Base-by-base conservation (phyloP, 1,140 invertebrate species). In the Papilio xuthus region DNA sequence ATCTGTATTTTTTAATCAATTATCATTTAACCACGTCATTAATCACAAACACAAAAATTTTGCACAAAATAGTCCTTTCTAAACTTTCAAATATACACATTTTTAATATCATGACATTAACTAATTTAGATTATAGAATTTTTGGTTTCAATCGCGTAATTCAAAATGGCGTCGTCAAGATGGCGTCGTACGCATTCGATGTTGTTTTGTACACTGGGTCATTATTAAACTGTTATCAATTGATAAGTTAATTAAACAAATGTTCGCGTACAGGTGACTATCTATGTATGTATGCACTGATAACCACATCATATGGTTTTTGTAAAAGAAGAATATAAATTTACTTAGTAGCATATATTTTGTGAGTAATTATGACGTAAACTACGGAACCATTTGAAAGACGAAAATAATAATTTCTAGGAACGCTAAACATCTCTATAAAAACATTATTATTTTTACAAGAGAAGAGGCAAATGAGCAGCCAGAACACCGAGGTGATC, bases 241-340 rank as follows among this genome's bases (percentile, higher is more conserved):
- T 80, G 82, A 82, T 83, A 83, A 82, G 63, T 56, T 72, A 83
- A 80, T 81, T 83, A 83, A 81, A 80, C 77, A 83, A 77, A 56
- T 56, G 53, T 32, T 63, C 37, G 41, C 37, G 42, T 75, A 72
- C 77, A 76, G 72, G 76, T 79, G 78, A 79, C 75, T 73, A 78
- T 73, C 42, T 32, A 53, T 76, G 72, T 41, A 60, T 56, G 67
- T 79, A 79, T 78, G 78, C 47, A 63, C 12, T 78, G 80, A 81
- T 81, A 81, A 79, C 37, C 32, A 26, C 56, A 77, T 76, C 74
- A 73, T 60, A 28, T 67, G 23, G 60, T 67, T 67, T 67, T 67
- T 67, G 4, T 28, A 28, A 4, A 15, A 67, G 12, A 67, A 60
- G 23, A 26, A 53, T 53, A 26, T 1, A 26, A 60, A 26, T 26